These are phyloP conservation scores for Melozone crissalis DNA, from an alignment of 2,113 vertebrate genomes.

Conservation along the genomic window DNA sequence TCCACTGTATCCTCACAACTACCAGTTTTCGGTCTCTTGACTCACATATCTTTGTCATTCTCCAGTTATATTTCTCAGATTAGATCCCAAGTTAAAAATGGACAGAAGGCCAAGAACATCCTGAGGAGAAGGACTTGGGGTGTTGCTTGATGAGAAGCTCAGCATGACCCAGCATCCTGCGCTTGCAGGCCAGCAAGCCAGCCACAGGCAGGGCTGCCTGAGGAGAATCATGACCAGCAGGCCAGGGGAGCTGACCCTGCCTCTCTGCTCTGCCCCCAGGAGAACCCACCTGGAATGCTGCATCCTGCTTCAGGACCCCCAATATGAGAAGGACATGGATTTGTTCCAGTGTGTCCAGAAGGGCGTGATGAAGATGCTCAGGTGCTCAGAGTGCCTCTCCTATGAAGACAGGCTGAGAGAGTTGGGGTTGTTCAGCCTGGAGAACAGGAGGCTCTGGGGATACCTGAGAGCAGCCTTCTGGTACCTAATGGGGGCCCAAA, in stretches of 20 bases:
- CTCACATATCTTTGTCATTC: not conserved
- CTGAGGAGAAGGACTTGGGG: not conserved
- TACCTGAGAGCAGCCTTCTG: not conserved
- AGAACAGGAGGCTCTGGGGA: not conserved
- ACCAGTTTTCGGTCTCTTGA: not conserved
- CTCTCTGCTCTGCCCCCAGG: accelerated
- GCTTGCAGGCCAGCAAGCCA: not conserved
- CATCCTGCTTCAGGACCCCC: not conserved
- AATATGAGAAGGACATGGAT: accelerated
- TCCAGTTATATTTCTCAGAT: not conserved
- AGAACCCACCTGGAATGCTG: not conserved
- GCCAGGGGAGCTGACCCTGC: not conserved
- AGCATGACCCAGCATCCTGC: not conserved
- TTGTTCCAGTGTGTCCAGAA: not conserved
- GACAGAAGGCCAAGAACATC: not conserved
- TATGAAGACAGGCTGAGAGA: not conserved
- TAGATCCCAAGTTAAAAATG: not conserved
- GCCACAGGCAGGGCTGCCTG: not conserved
- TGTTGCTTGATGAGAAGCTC: not conserved
- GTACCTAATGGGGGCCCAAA: not conserved
- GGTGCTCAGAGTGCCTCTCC: not conserved
- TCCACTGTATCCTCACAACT: not conserved
- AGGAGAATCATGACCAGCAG: not conserved
- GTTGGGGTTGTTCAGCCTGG: not conserved
- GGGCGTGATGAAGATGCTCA: not conserved